phyloP scores from a whole-genome alignment of 2,797 vertebrate genomes.

The Pipistrellus pipistrellus region DNA sequence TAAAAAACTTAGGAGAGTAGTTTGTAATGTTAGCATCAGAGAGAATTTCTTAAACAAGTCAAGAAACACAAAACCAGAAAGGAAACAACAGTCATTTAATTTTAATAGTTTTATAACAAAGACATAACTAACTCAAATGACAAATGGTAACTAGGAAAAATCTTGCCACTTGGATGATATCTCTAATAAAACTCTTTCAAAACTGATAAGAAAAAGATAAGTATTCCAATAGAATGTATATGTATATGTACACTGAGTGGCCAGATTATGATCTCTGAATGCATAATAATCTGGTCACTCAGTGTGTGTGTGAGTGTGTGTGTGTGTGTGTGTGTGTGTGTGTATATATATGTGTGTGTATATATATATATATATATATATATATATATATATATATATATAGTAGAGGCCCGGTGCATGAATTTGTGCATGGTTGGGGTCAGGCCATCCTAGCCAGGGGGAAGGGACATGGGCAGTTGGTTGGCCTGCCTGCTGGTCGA shows the following conservation, averaged over 20 bases:
- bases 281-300: too few species aligned
- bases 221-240: not conserved
- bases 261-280: too few species aligned
- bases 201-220: not conserved
- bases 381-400: too few species aligned
- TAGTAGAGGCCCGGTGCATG: too few species aligned
- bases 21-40: constrained; percentile 9
- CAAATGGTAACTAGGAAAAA: constrained; percentile 16
- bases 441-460: too few species aligned
- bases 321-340: too few species aligned
- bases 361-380: too few species aligned
- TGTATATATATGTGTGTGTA: too few species aligned
- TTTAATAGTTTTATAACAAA: constrained; percentile 42
- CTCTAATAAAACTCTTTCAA: constrained; percentile 7
- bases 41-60: constrained; percentile 26
- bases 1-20: constrained; percentile 24
- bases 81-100: constrained; percentile 25
- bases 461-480: too few species aligned
- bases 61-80: constrained; percentile 26
- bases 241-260: not conserved
- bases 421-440: too few species aligned
- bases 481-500: too few species aligned
- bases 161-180: not conserved
- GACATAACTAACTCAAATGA: constrained; percentile 31
- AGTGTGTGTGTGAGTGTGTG: too few species aligned